Conservation (phyloP, 2,113 vertebrate genomes). For the Eidolon helvum region DNA sequence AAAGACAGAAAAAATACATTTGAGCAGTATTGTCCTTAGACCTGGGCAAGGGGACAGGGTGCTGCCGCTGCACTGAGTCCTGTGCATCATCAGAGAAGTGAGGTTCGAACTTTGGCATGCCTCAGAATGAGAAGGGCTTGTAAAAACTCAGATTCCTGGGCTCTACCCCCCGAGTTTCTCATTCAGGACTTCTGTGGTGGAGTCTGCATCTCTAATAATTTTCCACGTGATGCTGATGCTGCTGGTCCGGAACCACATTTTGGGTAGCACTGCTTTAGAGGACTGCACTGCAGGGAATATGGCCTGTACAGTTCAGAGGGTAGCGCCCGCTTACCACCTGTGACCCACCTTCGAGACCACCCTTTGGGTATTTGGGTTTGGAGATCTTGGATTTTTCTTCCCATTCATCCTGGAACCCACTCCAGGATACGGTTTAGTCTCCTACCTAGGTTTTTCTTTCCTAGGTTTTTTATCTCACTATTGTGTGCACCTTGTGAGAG, state of each 20-base stretch:
- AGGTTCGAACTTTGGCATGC: neutral
- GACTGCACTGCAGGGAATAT: neutral
- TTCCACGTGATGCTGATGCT: fast-evolving
- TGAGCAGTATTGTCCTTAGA: too few species aligned
- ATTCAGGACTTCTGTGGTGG: neutral
- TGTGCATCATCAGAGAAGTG: too few species aligned
- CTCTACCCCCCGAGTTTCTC: neutral
- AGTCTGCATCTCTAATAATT: neutral
- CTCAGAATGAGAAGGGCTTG: neutral
- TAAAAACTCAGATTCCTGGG: neutral
- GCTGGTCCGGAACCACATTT: neutral
- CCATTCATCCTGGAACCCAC: neutral
- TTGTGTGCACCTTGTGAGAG: neutral
- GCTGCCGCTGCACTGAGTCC: fast-evolving
- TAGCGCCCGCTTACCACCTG: too few species aligned
- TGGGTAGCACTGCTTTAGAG: neutral
- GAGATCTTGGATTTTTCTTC: neutral
- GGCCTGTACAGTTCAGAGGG: neutral
- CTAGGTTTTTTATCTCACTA: neutral
- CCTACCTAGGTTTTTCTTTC: neutral
- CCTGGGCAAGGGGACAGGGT: fast-evolving
- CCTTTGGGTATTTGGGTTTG: neutral
- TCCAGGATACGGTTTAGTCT: neutral
- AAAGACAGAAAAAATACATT: neutral
- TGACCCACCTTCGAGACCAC: neutral